Percentiles rank a stretch among this genome's conserved stretches.
Conservation (phyloP, 1,140 invertebrate species). For the Drosophila bifasciata region DNA sequence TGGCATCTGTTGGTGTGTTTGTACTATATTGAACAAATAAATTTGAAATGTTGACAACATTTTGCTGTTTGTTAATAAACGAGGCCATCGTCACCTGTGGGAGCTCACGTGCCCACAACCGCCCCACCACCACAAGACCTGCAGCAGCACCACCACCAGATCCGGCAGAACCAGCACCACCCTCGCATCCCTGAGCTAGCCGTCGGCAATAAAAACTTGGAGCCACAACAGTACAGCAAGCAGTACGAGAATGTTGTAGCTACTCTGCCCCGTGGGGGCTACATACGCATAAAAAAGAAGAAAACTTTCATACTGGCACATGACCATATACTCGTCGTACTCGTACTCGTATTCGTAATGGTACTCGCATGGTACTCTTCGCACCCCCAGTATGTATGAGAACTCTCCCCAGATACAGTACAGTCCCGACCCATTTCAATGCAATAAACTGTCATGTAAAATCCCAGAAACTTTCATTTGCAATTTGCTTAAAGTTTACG, state of each 20-base stretch:
- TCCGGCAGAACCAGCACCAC: slow-evolving; percentile 10
- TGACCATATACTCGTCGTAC: slow-evolving; percentile 32
- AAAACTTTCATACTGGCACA: slow-evolving; percentile 69
- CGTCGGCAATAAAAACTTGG: slow-evolving; percentile 67
- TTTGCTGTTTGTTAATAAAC: slow-evolving; percentile 82
- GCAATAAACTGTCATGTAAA: slow-evolving; percentile 67
- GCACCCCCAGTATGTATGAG: slow-evolving; percentile 10
- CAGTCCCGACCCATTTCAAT: slow-evolving; percentile 36
- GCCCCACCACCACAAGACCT: slow-evolving; percentile 9
- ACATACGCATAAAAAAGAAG: slow-evolving; percentile 66
- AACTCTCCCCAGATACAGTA: slow-evolving; percentile 6
- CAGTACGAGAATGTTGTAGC: slow-evolving; percentile 16
- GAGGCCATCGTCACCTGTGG: slow-evolving; percentile 82
- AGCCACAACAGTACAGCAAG: slow-evolving; percentile 43
- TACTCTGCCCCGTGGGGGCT: slow-evolving; percentile 39
- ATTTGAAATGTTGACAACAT: slow-evolving; percentile 83
- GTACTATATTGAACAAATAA: slow-evolving; percentile 79
- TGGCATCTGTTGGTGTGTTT: slow-evolving; percentile 44
- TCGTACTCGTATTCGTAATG: neutral
- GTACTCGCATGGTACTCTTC: neutral
- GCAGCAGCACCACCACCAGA: slow-evolving; percentile 22
- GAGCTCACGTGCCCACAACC: slow-evolving; percentile 63
- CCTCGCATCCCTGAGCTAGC: neutral
- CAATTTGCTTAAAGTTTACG: slow-evolving; percentile 71
- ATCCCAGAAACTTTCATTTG: slow-evolving; percentile 67